Percentiles rank a stretch among this genome's conserved stretches.
These are phyloP conservation scores for Monochamus saltuarius DNA, from an alignment of 1,140 invertebrate genomes.

Conservation along the genomic window DNA sequence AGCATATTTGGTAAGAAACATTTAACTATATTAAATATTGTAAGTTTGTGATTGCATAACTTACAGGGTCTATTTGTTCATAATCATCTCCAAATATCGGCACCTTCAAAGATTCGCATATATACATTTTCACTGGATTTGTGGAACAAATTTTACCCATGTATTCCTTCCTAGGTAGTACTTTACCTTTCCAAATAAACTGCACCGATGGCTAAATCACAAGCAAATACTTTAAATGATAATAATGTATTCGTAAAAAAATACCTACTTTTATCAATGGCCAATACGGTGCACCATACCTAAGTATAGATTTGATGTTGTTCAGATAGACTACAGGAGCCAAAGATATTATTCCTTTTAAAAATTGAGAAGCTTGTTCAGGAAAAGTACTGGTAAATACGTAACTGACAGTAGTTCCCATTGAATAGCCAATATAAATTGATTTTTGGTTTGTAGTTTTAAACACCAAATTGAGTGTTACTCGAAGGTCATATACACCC, in stretches of 20 bases:
- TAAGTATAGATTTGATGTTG: neutral
- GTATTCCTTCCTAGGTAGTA: neutral
- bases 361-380: neutral
- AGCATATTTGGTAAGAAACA: too few species aligned
- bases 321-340: slow-evolving; percentile 5
- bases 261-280: neutral
- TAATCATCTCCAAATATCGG: neutral
- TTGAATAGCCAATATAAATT: slow-evolving; percentile 17
- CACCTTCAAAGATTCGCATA: neutral
- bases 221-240: neutral
- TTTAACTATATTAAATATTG: neutral
- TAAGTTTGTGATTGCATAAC: neutral
- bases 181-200: neutral
- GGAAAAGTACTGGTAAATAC: slow-evolving; percentile 1
- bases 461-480: neutral
- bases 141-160: neutral
- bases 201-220: neutral
- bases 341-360: slow-evolving; percentile 8
- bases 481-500: slow-evolving; percentile 8
- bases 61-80: neutral
- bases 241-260: neutral
- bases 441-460: slow-evolving; percentile 3
- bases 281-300: neutral
- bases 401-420: slow-evolving; percentile 4
- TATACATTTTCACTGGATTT: neutral